Evolutionary conservation across 2,888 invertebrate species (phyloP), one percentile per base, ranked within the genome.

Genomic region (Chromoteleia sp.): DNA sequence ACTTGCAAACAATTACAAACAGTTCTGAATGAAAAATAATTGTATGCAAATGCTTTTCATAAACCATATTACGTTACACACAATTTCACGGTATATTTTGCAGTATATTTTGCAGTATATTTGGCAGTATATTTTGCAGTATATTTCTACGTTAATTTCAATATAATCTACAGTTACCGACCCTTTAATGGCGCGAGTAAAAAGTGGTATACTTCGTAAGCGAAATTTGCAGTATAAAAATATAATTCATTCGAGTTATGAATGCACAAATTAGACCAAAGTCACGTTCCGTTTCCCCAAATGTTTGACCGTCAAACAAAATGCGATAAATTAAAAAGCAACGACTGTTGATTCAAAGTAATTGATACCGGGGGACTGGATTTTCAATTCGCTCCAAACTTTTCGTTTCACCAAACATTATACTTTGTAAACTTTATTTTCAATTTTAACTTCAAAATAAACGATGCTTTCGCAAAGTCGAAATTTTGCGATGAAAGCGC

Each of bases 11-110:
- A 8, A 58, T 33, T 65, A 56, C 63, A 67, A 75, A 43, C 67
- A 14, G 30, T 21, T 58, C 50, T 45, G 43, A 59, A 67, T 61
- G 58, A 59, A 76, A 76, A 68, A 68, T 61, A 59, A 59, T 68
- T 33, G 43, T 59, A 76, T 76, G 59, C 52, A 68, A 76, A 76
- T 68, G 43, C 43, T 58, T 65, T 65, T 36, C 75, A 67, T 63
- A 75, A 75, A 75, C 67, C 36, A 50, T 67, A 67, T 67, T 67
- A 39, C 75, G 41, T 68, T 52, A 43, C 67, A 43, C 29, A 36
- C 56, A 48, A 68, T 52, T 75, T 43, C 43, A 52, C n/a, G n/a
- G n/a, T n/a, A n/a, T n/a, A n/a, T n/a, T n/a, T n/a, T n/a, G n/a
- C n/a, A n/a, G n/a, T n/a, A n/a, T n/a, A n/a, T n/a, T n/a, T n/a